Evolutionary conservation across 2,797 vertebrate genomes (phyloP).

Genomic region (Takifugu ocellatus): DNA sequence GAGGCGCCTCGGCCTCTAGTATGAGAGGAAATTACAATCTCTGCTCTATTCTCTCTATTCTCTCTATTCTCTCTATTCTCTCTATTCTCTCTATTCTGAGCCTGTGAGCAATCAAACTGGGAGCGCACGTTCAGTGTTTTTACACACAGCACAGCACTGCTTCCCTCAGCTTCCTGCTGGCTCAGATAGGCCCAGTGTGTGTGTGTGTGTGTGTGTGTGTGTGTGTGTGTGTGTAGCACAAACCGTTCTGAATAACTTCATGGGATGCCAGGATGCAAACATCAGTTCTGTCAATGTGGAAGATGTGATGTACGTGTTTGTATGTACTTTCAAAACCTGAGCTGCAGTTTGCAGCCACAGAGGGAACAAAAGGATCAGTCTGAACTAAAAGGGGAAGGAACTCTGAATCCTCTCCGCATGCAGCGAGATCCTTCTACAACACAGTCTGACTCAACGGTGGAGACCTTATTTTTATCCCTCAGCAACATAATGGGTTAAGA

Average conservation of each 20-base stretch:
- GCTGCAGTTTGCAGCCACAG: constrained; percentile 14
- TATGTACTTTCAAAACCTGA: constrained; percentile 15
- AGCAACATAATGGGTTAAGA: too few relatives aligned
- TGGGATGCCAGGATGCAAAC: constrained; percentile 16
- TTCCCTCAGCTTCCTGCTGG: constrained; percentile 14
- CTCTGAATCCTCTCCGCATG: too few relatives aligned
- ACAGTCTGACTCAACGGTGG: too few relatives aligned
- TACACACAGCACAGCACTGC: constrained; percentile 15
- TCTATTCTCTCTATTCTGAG: constrained; percentile 12
- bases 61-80: constrained; percentile 1
- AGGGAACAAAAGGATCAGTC: constrained; percentile 14
- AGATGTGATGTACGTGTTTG: constrained; percentile 14
- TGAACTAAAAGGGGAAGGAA: constrained; percentile 17
- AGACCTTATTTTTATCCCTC: too few relatives aligned
- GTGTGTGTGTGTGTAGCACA: too few relatives aligned
- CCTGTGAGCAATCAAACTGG: constrained; percentile 7
- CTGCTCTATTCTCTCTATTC: constrained; percentile 10
- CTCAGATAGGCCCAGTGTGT: constrained; percentile 9
- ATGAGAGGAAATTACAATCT: constrained; percentile 11
- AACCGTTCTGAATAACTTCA: constrained; percentile 28
- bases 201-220: not conserved
- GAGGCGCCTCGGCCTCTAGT: constrained; percentile 4
- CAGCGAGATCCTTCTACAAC: too few relatives aligned
- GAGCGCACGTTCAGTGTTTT: not conserved
- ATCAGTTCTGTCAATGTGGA: constrained; percentile 11